A percentile compares a stretch with the other conserved stretches of the same genome.
Conservation (phyloP, 2,113 vertebrate species). For the Scatophagus argus region DNA sequence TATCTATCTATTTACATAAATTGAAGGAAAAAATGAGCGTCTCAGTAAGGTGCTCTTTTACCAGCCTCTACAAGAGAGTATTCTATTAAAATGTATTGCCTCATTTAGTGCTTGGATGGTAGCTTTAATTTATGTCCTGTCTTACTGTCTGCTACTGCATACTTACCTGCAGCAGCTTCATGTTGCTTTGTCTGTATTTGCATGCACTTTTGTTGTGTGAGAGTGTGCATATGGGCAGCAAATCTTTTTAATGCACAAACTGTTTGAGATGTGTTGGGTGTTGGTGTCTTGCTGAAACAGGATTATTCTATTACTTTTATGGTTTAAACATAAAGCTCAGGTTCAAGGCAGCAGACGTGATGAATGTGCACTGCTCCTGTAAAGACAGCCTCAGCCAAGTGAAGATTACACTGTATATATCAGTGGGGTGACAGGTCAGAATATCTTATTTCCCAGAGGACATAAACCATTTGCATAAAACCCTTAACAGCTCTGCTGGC, state of each 20-base stretch:
- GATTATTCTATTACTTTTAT: not conserved
- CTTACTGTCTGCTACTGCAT: not conserved
- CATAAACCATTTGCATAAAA: not conserved
- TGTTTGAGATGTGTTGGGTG: not conserved
- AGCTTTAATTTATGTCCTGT: no score
- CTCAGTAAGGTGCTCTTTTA: no score
- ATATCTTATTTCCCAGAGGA: not conserved
- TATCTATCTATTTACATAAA: not conserved
- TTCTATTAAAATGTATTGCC: no score
- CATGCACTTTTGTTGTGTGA: not conserved
- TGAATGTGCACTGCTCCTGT: not conserved
- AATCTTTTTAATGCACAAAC: not conserved
- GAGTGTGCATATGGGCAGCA: not conserved
- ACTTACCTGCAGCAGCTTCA: not conserved
- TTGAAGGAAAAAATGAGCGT: not conserved
- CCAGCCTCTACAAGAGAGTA: no score
- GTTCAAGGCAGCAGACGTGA: not conserved
- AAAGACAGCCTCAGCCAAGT: not conserved
- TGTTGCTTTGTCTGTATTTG: not conserved
- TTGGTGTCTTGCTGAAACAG: not conserved
- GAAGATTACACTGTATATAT: not conserved
- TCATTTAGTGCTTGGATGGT: no score
- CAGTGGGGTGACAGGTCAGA: not conserved
- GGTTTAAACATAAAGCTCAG: not conserved
- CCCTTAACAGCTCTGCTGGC: not conserved